Evolutionary conservation across 2,888 invertebrate genomes (phyloP).

Genomic region (Nymphalis c-album): DNA sequence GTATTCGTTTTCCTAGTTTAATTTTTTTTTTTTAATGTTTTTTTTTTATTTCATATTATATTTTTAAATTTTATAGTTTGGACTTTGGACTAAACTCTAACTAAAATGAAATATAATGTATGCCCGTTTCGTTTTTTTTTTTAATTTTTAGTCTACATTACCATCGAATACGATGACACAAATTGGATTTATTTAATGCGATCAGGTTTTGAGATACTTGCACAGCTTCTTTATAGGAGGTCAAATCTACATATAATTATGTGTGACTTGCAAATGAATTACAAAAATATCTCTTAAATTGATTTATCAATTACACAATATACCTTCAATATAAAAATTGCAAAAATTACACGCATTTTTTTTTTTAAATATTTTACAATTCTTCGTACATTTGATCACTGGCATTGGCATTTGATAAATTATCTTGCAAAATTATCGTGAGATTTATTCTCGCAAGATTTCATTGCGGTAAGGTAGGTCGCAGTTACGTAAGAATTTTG

Average conservation of each 20-base stretch:
- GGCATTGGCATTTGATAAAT: slow-evolving; percentile 18
- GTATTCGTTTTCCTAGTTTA: background rate
- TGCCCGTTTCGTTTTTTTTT: background rate
- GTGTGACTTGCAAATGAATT: slow-evolving; percentile 22
- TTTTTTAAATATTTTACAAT: background rate
- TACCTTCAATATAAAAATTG: too few relatives aligned
- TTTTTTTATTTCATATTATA: too few relatives aligned
- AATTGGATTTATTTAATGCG: slow-evolving; percentile 35
- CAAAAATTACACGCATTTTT: too few relatives aligned
- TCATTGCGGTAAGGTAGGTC: slow-evolving; percentile 41
- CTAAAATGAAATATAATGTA: too few relatives aligned
- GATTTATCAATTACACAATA: too few relatives aligned
- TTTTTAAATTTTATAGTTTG: too few relatives aligned
- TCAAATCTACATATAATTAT: slow-evolving; percentile 30
- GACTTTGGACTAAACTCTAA: too few relatives aligned
- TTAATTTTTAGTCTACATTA: background rate
- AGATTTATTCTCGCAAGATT: slow-evolving; percentile 27
- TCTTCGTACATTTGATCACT: background rate
- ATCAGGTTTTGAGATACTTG: slow-evolving; percentile 33
- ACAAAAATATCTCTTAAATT: too few relatives aligned
- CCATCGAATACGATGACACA: slow-evolving; percentile 12
- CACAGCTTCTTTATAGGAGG: slow-evolving; percentile 30
- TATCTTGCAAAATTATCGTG: slow-evolving; percentile 21
- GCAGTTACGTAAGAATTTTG: slow-evolving; percentile 40
- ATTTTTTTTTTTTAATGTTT: background rate